Evolutionary conservation across 1,140 invertebrate genomes (phyloP), one percentile per base, ranked within the genome.

Genomic region (Drosophila mayri): DNA sequence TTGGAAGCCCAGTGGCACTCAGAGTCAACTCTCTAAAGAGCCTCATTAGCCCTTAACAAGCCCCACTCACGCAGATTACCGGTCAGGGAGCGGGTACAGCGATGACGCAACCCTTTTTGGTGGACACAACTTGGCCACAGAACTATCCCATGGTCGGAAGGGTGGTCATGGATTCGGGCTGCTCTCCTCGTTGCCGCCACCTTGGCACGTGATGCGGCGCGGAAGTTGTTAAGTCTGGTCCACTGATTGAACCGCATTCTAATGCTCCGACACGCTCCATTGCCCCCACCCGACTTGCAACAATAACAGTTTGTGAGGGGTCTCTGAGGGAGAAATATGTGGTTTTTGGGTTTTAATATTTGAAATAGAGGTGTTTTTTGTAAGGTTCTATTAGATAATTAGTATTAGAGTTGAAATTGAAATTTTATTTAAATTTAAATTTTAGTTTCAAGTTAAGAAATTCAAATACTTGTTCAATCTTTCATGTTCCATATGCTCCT

Each of bases 151-250:
- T 63, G 55, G 41, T 35, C 16, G 46, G 35, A 35, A 74, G 47
- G 66, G 6, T 35, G 44, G 60, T 37, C 40, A 57, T 47, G 60
- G 47, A 12, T 20, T 35, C 28, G 22, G 37, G 11, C 10, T 44
- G 50, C 25, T n/a, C 52, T 60, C 66, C 57, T 35, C n/a, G 30
- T 49, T 25, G 30, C 35, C 49, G 30, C 35, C 49, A 38, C 47
- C 71, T 73, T 75, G 66, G 74, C 82, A 86, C 82, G 85, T 73
- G 84, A 78, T 76, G 72, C 41, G 55, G 61, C 54, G 37, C 85
- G 84, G 84, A 87, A 88, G 85, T 88, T 78, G 63, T 81, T 76
- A 79, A 73, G 58, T 65, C 41, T 79, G 82, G 82, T 82, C 83
- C 85, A 88, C 68, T 81, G 65, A 84, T 68, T 71, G 52, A 84